Percentiles rank a stretch among this genome's conserved stretches.
Conservation (phyloP, 2,113 vertebrate genomes). For the Strix uralensis region DNA sequence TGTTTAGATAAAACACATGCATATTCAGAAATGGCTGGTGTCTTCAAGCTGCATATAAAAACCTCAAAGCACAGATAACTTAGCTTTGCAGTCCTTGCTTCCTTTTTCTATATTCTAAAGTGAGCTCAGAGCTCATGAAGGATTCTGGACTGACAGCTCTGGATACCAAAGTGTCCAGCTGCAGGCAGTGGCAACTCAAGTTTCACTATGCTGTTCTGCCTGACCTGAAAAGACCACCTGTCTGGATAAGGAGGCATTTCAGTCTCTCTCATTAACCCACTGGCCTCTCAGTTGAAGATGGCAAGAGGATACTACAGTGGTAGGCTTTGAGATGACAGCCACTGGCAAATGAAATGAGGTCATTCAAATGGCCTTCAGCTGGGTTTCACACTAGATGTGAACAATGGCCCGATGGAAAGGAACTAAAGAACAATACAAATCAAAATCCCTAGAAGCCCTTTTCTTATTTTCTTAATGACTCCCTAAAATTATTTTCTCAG, state of each 20-base stretch:
- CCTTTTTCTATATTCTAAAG: background rate
- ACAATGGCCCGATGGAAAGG: background rate
- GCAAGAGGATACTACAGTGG: background rate
- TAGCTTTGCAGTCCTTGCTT: background rate
- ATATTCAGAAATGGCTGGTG: background rate
- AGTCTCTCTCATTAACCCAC: background rate
- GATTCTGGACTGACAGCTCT: background rate
- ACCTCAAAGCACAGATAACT: background rate
- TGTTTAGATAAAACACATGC: slow-evolving; percentile 50
- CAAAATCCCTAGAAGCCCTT: background rate
- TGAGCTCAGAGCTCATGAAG: background rate
- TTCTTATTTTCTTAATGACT: background rate
- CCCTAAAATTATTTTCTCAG: background rate
- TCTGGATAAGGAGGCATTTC: background rate
- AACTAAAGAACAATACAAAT: background rate
- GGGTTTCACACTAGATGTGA: background rate
- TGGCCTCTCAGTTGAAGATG: background rate
- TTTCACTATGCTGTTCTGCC: background rate
- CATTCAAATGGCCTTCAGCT: background rate
- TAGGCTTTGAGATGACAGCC: background rate
- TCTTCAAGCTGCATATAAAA: slow-evolving; percentile 8
- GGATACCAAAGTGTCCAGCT: background rate
- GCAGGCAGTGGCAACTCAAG: background rate
- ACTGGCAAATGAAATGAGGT: background rate
- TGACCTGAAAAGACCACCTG: background rate